phyloP scores from a whole-genome alignment of 2,797 vertebrate genomes.

The Loriculus beryllinus region DNA sequence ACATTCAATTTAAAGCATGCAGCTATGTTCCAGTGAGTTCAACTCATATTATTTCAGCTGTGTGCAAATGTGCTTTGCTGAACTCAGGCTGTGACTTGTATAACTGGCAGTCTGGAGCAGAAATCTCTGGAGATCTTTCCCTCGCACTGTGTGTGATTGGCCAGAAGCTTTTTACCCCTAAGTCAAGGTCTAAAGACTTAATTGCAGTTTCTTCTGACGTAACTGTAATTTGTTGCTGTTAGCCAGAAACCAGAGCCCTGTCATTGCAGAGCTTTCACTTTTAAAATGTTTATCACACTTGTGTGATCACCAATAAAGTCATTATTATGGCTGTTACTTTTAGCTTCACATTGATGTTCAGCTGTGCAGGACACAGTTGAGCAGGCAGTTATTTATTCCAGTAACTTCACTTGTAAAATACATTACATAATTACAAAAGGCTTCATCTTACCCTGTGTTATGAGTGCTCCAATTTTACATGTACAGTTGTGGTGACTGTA shows the following conservation, averaged over 20 bases:
- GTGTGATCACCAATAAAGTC: neutral
- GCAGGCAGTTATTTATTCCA: conserved; percentile 12
- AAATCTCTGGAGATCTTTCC: neutral
- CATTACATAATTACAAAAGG: neutral
- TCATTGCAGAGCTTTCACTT: neutral
- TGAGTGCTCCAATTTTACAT: neutral
- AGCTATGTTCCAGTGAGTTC: neutral
- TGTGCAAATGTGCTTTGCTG: neutral
- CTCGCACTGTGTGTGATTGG: neutral
- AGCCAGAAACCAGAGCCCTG: neutral
- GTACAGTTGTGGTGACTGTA: neutral
- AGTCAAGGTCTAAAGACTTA: conserved; percentile 1
- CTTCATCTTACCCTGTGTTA: neutral
- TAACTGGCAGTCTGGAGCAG: conserved; percentile 25
- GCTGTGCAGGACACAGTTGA: neutral
- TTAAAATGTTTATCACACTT: conserved; percentile 4
- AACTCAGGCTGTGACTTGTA: neutral
- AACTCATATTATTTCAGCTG: neutral
- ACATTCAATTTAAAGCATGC: neutral
- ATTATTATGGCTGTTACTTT: conserved; percentile 22
- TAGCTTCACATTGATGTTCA: neutral
- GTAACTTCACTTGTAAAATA: neutral
- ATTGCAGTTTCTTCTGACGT: neutral
- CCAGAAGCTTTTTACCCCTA: conserved; percentile 17
- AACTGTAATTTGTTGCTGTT: neutral